Percentiles rank a stretch among this genome's conserved stretches.
Evolutionary conservation across 2,113 vertebrate species (phyloP).

Genomic region (Phaethornis superciliosus): DNA sequence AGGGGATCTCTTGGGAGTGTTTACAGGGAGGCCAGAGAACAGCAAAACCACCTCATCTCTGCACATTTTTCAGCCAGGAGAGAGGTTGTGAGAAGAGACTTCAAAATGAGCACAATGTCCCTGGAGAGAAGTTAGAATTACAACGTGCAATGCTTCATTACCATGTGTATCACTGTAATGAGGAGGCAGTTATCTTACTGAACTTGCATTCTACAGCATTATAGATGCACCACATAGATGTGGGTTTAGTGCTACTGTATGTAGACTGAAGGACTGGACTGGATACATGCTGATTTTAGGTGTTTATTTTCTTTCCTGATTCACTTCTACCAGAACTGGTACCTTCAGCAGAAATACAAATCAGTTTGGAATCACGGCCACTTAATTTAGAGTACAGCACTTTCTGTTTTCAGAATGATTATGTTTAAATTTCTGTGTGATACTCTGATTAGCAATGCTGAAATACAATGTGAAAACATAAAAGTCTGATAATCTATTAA

Average conservation of each 20-base stretch:
- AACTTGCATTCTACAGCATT: not conserved
- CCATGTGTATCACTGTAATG: conserved; percentile 45
- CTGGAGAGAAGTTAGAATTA: conserved; percentile 17
- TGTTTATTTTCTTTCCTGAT: not conserved
- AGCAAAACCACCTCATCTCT: not conserved
- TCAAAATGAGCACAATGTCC: conserved; percentile 14
- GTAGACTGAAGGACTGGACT: not conserved
- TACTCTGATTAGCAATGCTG: not conserved
- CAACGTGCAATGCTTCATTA: conserved; percentile 48
- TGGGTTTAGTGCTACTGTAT: not conserved
- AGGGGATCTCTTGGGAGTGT: conserved; percentile 1
- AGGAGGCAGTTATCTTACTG: not conserved
- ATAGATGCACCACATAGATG: not conserved
- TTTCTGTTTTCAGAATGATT: not conserved
- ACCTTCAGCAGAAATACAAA: not conserved
- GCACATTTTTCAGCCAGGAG: conserved; percentile 9
- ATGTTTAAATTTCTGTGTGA: not conserved
- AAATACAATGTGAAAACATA: conserved; percentile 4
- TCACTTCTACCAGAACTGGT: not conserved
- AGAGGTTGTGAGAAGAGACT: not conserved
- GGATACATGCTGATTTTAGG: not conserved
- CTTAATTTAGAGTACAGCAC: conserved; percentile 3
- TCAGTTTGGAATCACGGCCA: not conserved
- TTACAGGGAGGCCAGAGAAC: conserved; percentile 23
- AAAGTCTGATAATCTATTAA: conserved; percentile 46